Evolutionary conservation across 2,797 vertebrate genomes (phyloP).

Genomic region (Champsocephalus esox): DNA sequence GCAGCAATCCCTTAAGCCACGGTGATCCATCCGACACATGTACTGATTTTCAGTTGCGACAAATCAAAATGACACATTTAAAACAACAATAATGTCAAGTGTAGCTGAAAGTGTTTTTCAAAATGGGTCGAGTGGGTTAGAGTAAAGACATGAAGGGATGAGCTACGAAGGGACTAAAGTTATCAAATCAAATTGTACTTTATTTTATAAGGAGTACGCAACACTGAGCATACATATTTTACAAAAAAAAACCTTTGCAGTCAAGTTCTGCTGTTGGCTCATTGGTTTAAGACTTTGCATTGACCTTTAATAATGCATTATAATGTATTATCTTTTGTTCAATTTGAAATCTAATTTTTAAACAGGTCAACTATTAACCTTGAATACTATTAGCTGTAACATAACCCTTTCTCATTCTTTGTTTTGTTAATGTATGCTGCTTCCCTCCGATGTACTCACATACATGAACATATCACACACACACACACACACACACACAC

Average conservation of each 20-base stretch:
- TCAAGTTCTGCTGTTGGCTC: not conserved
- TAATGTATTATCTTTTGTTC: not conserved
- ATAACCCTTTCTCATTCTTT: not conserved
- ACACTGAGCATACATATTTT: constrained; percentile 2
- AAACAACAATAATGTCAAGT: not conserved
- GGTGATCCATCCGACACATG: constrained; percentile 11
- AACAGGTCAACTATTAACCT: constrained; percentile 12
- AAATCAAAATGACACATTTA: constrained; percentile 23
- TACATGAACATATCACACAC: not conserved
- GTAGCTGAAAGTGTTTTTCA: not conserved
- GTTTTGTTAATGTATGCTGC: constrained; percentile 3
- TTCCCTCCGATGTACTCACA: constrained; percentile 16
- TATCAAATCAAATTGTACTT: constrained; percentile 16
- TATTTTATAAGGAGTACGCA: not conserved
- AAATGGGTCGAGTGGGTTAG: not conserved
- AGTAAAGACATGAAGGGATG: not conserved
- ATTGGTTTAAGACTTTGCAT: not conserved
- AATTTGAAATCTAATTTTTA: constrained; percentile 29
- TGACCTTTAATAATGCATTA: constrained; percentile 13
- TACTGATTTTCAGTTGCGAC: constrained; percentile 6
- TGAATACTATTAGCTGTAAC: constrained; percentile 4
- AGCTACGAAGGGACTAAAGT: not conserved
- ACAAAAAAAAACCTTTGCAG: not conserved
- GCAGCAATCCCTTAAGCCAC: not conserved
- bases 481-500: not conserved